Percentiles rank a stretch among this genome's conserved stretches.
Conservation (phyloP, 2,888 invertebrate species). For the Meteorus cinctellus region DNA sequence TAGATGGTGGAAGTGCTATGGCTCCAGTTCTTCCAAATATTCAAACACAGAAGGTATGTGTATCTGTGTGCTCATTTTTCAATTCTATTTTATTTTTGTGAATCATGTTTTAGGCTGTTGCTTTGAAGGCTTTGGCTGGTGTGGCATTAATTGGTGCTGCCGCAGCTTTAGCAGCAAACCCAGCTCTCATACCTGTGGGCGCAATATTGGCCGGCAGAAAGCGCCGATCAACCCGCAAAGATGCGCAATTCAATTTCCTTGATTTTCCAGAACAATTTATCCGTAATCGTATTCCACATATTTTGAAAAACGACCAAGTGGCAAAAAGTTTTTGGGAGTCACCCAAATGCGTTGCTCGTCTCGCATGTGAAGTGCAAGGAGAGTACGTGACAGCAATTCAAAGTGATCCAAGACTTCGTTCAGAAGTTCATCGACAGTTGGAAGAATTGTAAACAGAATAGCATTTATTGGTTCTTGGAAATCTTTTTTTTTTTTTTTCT, state of each 20-base stretch:
- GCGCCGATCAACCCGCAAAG: slow-evolving; percentile 70
- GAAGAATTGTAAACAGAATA: slow-evolving; percentile 59
- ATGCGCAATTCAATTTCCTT: slow-evolving; percentile 6
- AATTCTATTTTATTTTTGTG: slow-evolving; percentile 5
- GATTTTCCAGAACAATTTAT: slow-evolving; percentile 39
- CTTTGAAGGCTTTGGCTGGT: slow-evolving; percentile 83
- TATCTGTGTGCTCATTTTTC: neutral
- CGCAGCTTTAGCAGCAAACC: slow-evolving; percentile 85
- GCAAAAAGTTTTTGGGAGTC: slow-evolving; percentile 57
- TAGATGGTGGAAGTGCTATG: slow-evolving; percentile 14
- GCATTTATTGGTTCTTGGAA: neutral
- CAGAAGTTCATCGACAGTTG: slow-evolving; percentile 25
- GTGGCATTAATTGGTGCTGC: slow-evolving; percentile 87
- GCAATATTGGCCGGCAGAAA: slow-evolving; percentile 79
- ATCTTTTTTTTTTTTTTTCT: slow-evolving; percentile 8
- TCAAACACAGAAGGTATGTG: slow-evolving; percentile 64
- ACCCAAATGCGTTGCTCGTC: slow-evolving; percentile 66
- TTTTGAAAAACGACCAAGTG: slow-evolving; percentile 30
- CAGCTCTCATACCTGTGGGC: slow-evolving; percentile 85
- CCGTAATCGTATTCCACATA: slow-evolving; percentile 30
- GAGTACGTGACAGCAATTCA: slow-evolving; percentile 61
- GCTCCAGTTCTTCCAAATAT: slow-evolving; percentile 54
- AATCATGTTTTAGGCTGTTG: slow-evolving; percentile 75
- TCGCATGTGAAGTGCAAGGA: slow-evolving; percentile 68
- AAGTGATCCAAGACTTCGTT: slow-evolving; percentile 38